These are phyloP conservation scores for Magallana nippona DNA, from an alignment of 2,888 invertebrate genomes.

Conservation along the genomic window DNA sequence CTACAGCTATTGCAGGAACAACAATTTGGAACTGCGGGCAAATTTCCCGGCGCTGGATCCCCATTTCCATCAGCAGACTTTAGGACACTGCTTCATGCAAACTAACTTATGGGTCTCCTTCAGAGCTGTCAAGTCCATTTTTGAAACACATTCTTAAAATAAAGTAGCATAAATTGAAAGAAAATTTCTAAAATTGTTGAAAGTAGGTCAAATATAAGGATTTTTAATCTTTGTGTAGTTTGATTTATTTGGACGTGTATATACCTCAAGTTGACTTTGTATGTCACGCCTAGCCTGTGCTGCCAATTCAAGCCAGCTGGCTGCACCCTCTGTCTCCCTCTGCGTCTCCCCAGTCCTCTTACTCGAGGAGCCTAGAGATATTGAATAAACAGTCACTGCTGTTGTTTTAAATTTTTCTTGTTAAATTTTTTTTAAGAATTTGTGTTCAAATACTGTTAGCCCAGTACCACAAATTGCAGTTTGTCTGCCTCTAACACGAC, in stretches of 20 bases:
- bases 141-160: no score
- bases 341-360: not conserved
- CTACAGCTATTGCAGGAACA: no score
- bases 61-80: no score
- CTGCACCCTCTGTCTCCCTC: not conserved
- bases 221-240: no score
- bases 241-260: not conserved
- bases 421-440: not conserved
- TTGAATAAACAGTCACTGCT: not conserved
- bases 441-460: not conserved
- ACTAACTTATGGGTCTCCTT: no score
- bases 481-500: not conserved
- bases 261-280: slow-evolving; percentile 8
- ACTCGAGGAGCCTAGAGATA: not conserved
- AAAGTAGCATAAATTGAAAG: no score
- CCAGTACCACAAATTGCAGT: not conserved
- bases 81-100: no score
- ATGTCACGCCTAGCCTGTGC: not conserved
- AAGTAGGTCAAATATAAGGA: no score
- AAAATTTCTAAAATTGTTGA: no score
- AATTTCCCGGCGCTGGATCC: no score
- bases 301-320: slow-evolving; percentile 19
- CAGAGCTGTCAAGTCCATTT: no score
- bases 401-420: not conserved
- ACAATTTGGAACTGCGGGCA: no score